These are phyloP conservation scores for Hestina assimilis DNA, from an alignment of 1,140 invertebrate genomes.

Conservation along the genomic window DNA sequence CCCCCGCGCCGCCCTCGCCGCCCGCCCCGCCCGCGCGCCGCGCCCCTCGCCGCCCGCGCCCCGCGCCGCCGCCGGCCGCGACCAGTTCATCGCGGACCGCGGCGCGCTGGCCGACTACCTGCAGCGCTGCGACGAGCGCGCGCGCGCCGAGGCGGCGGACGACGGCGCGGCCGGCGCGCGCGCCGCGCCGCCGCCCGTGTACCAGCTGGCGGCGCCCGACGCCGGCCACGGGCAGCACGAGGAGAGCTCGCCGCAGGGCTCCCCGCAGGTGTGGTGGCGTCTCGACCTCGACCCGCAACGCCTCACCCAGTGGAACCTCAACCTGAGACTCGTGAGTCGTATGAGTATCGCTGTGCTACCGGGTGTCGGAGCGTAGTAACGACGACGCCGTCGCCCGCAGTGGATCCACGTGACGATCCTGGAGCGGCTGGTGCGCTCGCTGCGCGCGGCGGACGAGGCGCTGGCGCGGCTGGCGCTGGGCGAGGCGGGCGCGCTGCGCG, in stretches of 20 bases:
- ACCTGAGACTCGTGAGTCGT: conserved; percentile 81
- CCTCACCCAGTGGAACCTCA: conserved; percentile 83
- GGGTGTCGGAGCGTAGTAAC: no score
- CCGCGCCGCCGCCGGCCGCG: conserved; percentile 3
- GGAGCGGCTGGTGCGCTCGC: conserved; percentile 33
- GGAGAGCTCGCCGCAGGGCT: conserved; percentile 33
- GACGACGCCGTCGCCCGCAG: conserved; percentile 73
- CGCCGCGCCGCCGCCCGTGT: conserved; percentile 27
- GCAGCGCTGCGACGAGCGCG: conserved; percentile 21
- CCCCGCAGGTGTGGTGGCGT: conserved; percentile 80
- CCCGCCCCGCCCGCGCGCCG: conserved; percentile 10
- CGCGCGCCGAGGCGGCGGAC: conserved; percentile 2
- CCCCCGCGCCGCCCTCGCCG: conserved; percentile 17
- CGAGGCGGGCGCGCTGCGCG: conserved; percentile 27
- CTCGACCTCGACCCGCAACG: conserved; percentile 80
- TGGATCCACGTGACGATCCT: conserved; percentile 84
- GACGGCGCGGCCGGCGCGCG: background rate
- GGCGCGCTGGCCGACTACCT: conserved; percentile 37
- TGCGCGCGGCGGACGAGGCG: conserved; percentile 27
- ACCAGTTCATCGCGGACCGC: conserved; percentile 42
- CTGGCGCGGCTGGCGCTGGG: conserved; percentile 25
- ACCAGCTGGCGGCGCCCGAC: conserved; percentile 38
- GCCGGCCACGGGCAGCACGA: conserved; percentile 26
- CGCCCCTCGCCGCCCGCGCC: conserved; percentile 1
- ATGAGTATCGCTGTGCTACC: no score